A percentile compares a stretch with the other conserved stretches of the same genome.
These are phyloP conservation scores for Pseudeuparius sepicola DNA, from an alignment of 2,888 invertebrate species.

Conservation along the genomic window DNA sequence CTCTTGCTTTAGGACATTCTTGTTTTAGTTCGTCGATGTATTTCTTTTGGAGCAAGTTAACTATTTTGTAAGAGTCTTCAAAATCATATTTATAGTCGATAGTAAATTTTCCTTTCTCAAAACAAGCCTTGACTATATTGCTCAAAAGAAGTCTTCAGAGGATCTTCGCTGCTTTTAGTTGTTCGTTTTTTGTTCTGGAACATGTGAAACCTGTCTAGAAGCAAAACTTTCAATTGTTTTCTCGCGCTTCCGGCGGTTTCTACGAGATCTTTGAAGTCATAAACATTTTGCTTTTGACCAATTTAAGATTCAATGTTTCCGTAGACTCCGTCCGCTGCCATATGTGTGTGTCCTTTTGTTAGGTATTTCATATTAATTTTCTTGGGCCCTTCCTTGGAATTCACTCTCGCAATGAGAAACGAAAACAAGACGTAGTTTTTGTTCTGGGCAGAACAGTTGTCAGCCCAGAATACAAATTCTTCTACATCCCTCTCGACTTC, in stretches of 20 bases:
- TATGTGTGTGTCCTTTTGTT: conserved; percentile 18
- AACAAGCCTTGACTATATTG: too few species aligned
- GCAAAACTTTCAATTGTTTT: conserved; percentile 5
- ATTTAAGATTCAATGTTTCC: too few species aligned
- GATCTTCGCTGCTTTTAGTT: conserved; percentile 5
- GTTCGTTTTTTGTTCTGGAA: conserved; percentile 7
- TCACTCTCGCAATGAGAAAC: conserved; percentile 11
- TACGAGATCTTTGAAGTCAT: conserved; percentile 5
- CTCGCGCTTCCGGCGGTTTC: not conserved
- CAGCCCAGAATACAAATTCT: conserved; percentile 18
- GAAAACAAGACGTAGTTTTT: conserved; percentile 14
- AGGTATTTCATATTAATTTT: conserved; percentile 13
- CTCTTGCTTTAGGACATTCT: too few species aligned
- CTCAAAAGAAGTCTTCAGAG: conserved; percentile 5
- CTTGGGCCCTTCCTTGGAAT: conserved; percentile 12
- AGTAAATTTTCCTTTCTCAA: too few species aligned
- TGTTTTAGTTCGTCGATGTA: not conserved
- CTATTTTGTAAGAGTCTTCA: not conserved
- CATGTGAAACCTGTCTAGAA: conserved; percentile 1
- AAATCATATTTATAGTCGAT: not conserved
- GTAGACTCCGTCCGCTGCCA: conserved; percentile 14
- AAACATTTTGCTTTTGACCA: conserved; percentile 1
- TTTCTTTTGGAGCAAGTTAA: not conserved
- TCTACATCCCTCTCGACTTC: conserved; percentile 10
- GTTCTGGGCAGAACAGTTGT: too few species aligned